These are phyloP conservation scores for Mylabris sibirica DNA, from an alignment of 2,888 invertebrate genomes.

Conservation along the genomic window DNA sequence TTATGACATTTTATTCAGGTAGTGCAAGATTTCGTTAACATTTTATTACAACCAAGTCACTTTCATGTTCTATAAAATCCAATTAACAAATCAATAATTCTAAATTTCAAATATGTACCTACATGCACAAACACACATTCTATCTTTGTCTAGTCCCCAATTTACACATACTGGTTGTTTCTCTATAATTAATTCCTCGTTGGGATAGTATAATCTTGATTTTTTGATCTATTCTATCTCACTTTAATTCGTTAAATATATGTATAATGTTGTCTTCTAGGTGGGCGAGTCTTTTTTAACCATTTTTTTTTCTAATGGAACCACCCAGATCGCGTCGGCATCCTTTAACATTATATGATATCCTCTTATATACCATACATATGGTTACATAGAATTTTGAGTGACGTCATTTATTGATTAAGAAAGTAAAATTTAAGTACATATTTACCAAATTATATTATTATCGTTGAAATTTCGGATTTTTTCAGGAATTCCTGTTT, in stretches of 20 bases:
- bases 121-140: not conserved
- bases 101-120: not conserved
- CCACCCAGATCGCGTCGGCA: slow-evolving; percentile 61
- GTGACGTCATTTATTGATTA: slow-evolving; percentile 4
- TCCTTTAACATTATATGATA: slow-evolving; percentile 37
- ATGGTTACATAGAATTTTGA: slow-evolving; percentile 4
- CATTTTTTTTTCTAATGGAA: slow-evolving; percentile 55
- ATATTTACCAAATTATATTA: slow-evolving; percentile 19
- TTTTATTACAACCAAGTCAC: slow-evolving; percentile 6
- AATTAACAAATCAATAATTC: slow-evolving; percentile 36
- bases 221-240: not conserved
- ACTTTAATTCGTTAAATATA: not conserved
- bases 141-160: not conserved
- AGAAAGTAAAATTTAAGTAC: not conserved
- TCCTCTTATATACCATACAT: not conserved
- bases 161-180: not conserved
- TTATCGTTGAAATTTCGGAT: slow-evolving; percentile 35
- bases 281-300: slow-evolving; percentile 52
- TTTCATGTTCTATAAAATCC: slow-evolving; percentile 8
- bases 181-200: slow-evolving; percentile 5
- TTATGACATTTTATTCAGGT: slow-evolving; percentile 1
- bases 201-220: slow-evolving; percentile 7
- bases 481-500: slow-evolving; percentile 45
- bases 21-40: not conserved
- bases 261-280: slow-evolving; percentile 32